A percentile compares a stretch with the other conserved stretches of the same genome.
Evolutionary conservation across 53 echinoderm and acorn worm species (phyloP).

Genomic region (Temnopleurus reevesii): DNA sequence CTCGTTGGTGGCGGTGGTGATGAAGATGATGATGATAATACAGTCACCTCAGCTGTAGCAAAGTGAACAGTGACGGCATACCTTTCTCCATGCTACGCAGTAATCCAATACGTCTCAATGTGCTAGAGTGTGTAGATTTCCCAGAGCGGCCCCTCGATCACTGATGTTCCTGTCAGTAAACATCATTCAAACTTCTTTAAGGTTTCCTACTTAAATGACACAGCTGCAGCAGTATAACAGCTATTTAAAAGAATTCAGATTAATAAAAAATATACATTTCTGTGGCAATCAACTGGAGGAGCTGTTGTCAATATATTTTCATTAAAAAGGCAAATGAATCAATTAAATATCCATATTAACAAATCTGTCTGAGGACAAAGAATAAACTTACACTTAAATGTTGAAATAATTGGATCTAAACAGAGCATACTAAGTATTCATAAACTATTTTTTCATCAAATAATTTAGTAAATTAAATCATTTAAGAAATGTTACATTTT

Average conservation of each 20-base stretch:
- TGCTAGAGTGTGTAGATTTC: neutral
- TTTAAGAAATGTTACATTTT: too few relatives aligned
- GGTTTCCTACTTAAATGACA: neutral
- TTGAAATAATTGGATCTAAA: too few relatives aligned
- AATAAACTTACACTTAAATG: too few relatives aligned
- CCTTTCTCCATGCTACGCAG: neutral
- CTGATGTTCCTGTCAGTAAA: neutral
- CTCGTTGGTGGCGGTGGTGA: neutral
- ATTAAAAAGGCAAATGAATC: too few relatives aligned
- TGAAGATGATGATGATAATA: slow-evolving; percentile 5
- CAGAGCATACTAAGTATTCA: too few relatives aligned
- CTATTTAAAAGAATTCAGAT: neutral
- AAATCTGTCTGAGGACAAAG: too few relatives aligned
- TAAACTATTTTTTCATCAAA: too few relatives aligned
- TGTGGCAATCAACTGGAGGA: too few relatives aligned
- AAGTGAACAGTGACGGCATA: neutral
- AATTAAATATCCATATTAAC: too few relatives aligned
- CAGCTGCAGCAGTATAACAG: neutral
- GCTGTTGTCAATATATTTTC: too few relatives aligned
- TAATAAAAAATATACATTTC: too few relatives aligned
- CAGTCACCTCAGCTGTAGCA: neutral
- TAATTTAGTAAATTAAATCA: too few relatives aligned
- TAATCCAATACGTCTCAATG: neutral
- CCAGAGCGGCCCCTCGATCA: neutral
- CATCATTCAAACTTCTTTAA: neutral